A percentile compares a stretch with the other conserved stretches of the same genome.
Conservation (phyloP, 2,888 invertebrate genomes). For the Dicycla oo region DNA sequence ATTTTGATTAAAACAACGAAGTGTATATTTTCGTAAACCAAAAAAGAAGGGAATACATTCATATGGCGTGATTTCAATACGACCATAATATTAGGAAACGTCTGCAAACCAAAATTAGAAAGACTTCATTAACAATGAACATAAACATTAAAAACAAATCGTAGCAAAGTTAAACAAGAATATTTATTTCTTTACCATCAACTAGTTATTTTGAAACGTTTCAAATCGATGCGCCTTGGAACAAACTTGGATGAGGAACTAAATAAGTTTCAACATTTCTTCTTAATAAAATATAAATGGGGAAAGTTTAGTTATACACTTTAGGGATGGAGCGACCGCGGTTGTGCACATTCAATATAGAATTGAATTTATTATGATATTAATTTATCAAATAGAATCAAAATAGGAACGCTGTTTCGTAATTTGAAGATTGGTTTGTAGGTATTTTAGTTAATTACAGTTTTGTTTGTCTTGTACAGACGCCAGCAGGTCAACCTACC, state of each 20-base stretch:
- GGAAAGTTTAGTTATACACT: conserved; percentile 77
- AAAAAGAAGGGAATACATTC: not conserved
- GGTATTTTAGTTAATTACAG: not conserved
- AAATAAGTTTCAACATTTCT: conserved; percentile 82
- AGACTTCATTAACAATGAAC: not conserved
- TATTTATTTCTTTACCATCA: conserved; percentile 50
- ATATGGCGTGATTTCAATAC: not conserved
- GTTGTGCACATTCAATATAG: conserved; percentile 59
- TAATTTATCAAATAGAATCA: conserved; percentile 50
- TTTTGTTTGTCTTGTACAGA: not conserved
- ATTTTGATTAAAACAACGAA: not conserved
- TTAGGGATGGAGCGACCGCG: conserved; percentile 61
- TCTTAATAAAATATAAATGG: conserved; percentile 86
- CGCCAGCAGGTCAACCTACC: no score
- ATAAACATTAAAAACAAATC: conserved; percentile 38
- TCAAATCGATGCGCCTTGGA: conserved; percentile 82
- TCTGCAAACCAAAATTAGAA: not conserved
- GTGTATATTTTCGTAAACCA: not conserved
- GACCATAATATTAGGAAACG: not conserved
- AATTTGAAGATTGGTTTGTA: conserved; percentile 7
- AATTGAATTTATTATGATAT: conserved; percentile 60
- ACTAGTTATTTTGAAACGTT: conserved; percentile 71
- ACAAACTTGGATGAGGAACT: conserved; percentile 82
- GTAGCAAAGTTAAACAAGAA: conserved; percentile 41
- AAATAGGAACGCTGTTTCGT: conserved; percentile 3